These are phyloP conservation scores for Formica exsecta DNA, from an alignment of 1,140 invertebrate genomes.

Conservation along the genomic window DNA sequence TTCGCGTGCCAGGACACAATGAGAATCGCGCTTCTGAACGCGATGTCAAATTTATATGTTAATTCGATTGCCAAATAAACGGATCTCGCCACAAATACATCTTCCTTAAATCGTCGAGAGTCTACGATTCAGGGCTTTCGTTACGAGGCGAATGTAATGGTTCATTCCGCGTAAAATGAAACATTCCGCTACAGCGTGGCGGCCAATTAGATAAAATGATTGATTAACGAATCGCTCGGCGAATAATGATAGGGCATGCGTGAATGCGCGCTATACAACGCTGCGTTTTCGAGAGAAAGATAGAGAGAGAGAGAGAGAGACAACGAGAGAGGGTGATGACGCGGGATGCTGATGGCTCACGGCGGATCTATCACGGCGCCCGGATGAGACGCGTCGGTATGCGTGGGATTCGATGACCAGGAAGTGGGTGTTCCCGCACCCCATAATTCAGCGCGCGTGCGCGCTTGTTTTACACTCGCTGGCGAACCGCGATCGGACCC, in stretches of 20 bases:
- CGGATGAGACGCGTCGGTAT: conserved; percentile 63
- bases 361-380: conserved; percentile 67
- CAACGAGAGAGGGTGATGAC: conserved; percentile 9
- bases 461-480: conserved; percentile 40
- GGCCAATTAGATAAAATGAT: conserved; percentile 71
- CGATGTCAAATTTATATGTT: background rate
- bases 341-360: conserved; percentile 36
- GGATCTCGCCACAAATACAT: conserved; percentile 6
- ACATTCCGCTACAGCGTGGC: conserved; percentile 47
- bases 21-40: background rate
- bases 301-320: too few species aligned
- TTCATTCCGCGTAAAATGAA: conserved; percentile 62
- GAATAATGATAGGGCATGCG: conserved; percentile 72
- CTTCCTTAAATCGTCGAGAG: conserved; percentile 6
- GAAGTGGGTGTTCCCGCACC: conserved; percentile 76
- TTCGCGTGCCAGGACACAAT: conserved; percentile 55
- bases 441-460: conserved; percentile 74
- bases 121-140: background rate
- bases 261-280: conserved; percentile 22
- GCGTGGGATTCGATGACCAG: conserved; percentile 78
- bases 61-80: conserved; percentile 16
- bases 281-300: conserved; percentile 25
- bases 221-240: conserved; percentile 72
- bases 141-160: conserved; percentile 39
- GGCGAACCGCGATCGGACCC: conserved; percentile 49